Base-by-base conservation (phyloP, 2,888 invertebrate species). In the Rhingia campestris region DNA sequence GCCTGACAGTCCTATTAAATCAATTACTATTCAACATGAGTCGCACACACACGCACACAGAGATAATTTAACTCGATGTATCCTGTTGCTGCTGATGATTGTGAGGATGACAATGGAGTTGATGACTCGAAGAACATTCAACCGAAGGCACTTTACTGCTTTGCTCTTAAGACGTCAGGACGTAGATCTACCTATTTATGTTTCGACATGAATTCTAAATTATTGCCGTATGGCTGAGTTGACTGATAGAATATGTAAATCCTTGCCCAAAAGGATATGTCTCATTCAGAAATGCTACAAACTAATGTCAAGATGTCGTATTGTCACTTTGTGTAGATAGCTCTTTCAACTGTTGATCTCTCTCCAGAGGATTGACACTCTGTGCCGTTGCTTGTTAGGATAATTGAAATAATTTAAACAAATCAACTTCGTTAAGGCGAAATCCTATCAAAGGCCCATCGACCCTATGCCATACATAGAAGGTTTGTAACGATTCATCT, bases 121-220 rank as follows among this genome's bases (percentile, higher is more conserved):
- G 37, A 56, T 67, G 47, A 59, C 33, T 70, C 58, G 49, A 30
- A 69, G 58, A 69, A 49, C 35, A 47, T 51, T 14, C 39, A 47
- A 39, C 51, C 14, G 12, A 51, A 35, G 66, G 59, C 66, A 75
- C 43, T 66, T 64, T 30, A 66, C 43, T 67, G 45, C 32, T 22
- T 41, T 73, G 35, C 45, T 37, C 10, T 33, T 22, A 59, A 61
- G 80, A 74, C 14, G 41, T 74, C 45, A 12, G n/a, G 39, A 32
- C 37, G 14, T 6, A 56, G 35, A 63, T 56, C 51, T 43, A 33
- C 6, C 14, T 72, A 76, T 66, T 77, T 61, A 63, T 51, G 49
- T 53, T 77, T 73, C 54, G 63, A 73, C 72, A 82, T 82, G 49
- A 77, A 82, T 77, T 73, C 81, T 14, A 56, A 77, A 77, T 77